These are phyloP conservation scores for Ardeotis arabs DNA, from an alignment of 2,113 vertebrate genomes.

Conservation along the genomic window DNA sequence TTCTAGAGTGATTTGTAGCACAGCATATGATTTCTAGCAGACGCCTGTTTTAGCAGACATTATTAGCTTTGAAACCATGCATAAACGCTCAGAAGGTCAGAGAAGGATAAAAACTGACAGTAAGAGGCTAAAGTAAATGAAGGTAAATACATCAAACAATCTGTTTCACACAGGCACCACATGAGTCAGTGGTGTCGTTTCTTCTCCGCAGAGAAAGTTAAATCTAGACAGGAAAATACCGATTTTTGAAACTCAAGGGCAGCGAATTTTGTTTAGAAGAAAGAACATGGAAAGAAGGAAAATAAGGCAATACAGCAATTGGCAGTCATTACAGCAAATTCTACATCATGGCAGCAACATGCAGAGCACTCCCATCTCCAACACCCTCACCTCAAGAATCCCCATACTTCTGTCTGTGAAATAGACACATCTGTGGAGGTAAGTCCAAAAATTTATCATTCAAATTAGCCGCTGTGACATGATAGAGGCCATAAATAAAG, in stretches of 20 bases:
- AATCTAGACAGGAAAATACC: background rate
- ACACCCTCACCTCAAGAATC: background rate
- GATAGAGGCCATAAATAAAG: background rate
- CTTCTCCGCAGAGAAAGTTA: background rate
- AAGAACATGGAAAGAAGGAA: background rate
- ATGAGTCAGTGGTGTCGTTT: background rate
- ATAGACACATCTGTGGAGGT: background rate
- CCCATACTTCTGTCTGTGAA: background rate
- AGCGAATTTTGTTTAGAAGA: background rate
- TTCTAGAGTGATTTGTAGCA: background rate
- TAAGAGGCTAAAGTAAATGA: slow-evolving; percentile 22
- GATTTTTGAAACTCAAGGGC: background rate
- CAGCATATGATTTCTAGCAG: slow-evolving; percentile 11
- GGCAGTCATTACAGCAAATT: background rate
- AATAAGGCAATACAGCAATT: background rate
- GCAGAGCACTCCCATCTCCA: background rate
- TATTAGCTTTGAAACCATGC: slow-evolving; percentile 33
- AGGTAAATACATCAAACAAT: slow-evolving; percentile 14
- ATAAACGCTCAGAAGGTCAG: slow-evolving; percentile 36
- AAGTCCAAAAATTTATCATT: background rate
- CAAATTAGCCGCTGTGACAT: no score
- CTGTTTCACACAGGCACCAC: slow-evolving; percentile 2
- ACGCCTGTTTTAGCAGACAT: background rate
- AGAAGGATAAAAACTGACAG: slow-evolving; percentile 29
- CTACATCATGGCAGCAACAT: background rate